phyloP scores from a whole-genome alignment of 2,888 invertebrate species.

The Liopterus haemorrhoidalis region DNA sequence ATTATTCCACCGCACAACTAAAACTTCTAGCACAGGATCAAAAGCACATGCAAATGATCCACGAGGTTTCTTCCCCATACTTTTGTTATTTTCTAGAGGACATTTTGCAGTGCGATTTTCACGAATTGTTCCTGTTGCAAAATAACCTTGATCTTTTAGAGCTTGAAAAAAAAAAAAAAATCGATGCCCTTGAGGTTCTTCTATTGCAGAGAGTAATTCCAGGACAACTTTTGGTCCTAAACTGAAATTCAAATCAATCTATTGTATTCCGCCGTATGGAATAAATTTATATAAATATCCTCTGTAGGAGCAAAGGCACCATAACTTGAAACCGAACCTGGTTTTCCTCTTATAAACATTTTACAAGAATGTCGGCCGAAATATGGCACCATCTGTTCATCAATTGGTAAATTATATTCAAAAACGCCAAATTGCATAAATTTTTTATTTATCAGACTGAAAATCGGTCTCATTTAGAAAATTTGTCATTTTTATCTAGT shows the following conservation, averaged over 20 bases:
- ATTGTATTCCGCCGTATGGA: slow-evolving; percentile 25
- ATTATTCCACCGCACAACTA: slow-evolving; percentile 8
- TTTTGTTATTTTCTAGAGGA: neutral
- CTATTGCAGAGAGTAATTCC: slow-evolving; percentile 1
- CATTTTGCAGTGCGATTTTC: slow-evolving; percentile 7
- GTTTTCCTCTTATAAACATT: slow-evolving; percentile 29
- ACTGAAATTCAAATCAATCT: slow-evolving; percentile 3
- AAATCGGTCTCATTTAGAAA: slow-evolving; percentile 20
- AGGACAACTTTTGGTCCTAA: slow-evolving; percentile 13
- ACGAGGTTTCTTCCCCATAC: neutral
- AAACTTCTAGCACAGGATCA: slow-evolving; percentile 1
- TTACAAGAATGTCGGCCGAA: slow-evolving; percentile 27
- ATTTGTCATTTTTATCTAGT: slow-evolving; percentile 5
- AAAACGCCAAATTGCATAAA: slow-evolving; percentile 24
- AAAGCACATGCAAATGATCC: slow-evolving; percentile 3
- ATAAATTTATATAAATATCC: slow-evolving; percentile 25
- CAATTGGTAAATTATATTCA: slow-evolving; percentile 25
- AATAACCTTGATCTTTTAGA: slow-evolving; percentile 1
- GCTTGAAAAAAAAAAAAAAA: neutral
- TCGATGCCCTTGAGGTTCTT: neutral
- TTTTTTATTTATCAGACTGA: slow-evolving; percentile 16
- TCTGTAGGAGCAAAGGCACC: slow-evolving; percentile 23
- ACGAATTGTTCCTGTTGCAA: slow-evolving; percentile 7
- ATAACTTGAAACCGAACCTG: slow-evolving; percentile 27
- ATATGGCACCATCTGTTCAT: slow-evolving; percentile 30